Percentiles rank a stretch among this genome's conserved stretches.
Evolutionary conservation across 2,113 vertebrate species (phyloP).

Genomic region (Suricata suricatta): DNA sequence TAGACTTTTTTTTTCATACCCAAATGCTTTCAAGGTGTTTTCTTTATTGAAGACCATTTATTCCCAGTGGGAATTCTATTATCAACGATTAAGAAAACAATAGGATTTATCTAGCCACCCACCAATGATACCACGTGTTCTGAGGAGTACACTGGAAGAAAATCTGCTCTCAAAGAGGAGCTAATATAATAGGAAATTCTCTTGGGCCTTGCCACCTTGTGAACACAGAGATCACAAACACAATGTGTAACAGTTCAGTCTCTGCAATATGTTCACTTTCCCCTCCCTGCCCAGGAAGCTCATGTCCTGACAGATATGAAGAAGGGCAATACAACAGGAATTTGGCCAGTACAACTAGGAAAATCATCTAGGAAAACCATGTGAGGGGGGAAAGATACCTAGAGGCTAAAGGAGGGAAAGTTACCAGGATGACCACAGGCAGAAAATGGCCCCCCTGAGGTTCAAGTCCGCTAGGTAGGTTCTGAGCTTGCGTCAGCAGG

Average conservation of each 20-base stretch:
- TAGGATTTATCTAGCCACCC: neutral
- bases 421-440: neutral
- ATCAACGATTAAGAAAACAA: neutral
- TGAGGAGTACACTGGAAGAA: neutral
- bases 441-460: neutral
- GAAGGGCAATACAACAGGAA: neutral
- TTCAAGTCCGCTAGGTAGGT: neutral
- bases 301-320: neutral
- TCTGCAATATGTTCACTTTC: neutral
- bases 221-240: neutral
- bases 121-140: neutral
- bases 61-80: conserved; percentile 5
- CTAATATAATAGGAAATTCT: neutral
- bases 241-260: neutral
- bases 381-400: neutral
- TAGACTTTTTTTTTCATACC: neutral
- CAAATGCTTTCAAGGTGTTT: neutral
- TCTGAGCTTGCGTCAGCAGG: neutral
- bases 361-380: neutral
- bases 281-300: too few species aligned
- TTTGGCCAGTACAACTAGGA: neutral
- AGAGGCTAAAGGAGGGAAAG: neutral
- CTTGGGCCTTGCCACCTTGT: neutral
- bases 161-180: neutral
- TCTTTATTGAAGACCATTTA: neutral